phyloP scores from a whole-genome alignment of 2,888 invertebrate genomes.

The Acronicta aceris region DNA sequence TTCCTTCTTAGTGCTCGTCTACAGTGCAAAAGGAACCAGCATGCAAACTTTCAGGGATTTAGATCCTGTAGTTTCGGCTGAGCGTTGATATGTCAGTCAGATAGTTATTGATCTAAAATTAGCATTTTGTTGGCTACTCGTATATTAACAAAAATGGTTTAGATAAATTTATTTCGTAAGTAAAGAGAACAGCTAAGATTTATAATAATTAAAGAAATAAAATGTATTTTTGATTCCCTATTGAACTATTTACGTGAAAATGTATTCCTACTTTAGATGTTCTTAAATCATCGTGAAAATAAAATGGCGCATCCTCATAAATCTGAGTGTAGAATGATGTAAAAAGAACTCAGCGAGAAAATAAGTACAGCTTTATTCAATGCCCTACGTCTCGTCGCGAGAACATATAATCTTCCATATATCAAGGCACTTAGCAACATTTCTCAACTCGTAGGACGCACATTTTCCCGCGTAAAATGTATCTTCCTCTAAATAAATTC shows the following conservation, averaged over 20 bases:
- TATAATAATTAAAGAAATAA: no score
- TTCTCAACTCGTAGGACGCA: conserved; percentile 1
- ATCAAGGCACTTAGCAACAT: conserved; percentile 10
- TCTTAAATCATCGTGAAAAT: background rate
- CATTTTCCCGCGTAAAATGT: conserved; percentile 33
- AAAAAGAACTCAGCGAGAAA: background rate
- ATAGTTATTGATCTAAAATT: no score
- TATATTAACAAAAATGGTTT: no score
- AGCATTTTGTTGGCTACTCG: no score
- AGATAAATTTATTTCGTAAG: no score
- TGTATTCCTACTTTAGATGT: background rate
- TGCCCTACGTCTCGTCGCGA: conserved; percentile 3
- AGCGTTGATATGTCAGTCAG: no score
- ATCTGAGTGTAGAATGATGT: conserved; percentile 8
- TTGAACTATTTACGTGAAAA: background rate
- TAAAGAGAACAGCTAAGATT: no score
- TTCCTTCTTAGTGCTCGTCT: no score
- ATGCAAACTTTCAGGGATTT: no score
- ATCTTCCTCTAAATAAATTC: conserved; percentile 39
- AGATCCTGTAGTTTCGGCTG: no score
- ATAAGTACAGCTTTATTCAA: conserved; percentile 22
- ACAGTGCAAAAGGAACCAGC: no score
- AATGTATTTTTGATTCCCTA: no score
- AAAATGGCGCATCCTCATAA: background rate
- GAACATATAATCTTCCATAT: conserved; percentile 15